Evolutionary conservation across 2,797 vertebrate species (phyloP).

Genomic region (Orestias chungarensis): DNA sequence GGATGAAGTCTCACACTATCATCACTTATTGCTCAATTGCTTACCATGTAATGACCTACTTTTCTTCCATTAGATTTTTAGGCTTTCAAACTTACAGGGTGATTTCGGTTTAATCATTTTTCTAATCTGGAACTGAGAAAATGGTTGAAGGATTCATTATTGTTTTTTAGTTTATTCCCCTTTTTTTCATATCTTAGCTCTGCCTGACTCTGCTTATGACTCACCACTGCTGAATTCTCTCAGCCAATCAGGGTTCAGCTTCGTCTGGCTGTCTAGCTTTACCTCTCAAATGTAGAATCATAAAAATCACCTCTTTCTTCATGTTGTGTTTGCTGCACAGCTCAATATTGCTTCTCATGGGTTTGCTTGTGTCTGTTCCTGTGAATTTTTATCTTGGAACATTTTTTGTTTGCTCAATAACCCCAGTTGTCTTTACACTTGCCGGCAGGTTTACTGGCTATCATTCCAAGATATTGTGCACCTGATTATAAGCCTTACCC

Average conservation of each 20-base stretch:
- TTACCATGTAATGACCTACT: slow-evolving; percentile 47
- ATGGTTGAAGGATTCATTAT: slow-evolving; percentile 23
- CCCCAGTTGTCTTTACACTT: slow-evolving; percentile 11
- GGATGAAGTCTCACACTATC: slow-evolving; percentile 19
- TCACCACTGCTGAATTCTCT: slow-evolving; percentile 76
- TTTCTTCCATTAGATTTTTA: slow-evolving; percentile 13
- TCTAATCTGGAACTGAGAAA: slow-evolving; percentile 1
- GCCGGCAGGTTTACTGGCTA: background rate
- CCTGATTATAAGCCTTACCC: too few relatives aligned
- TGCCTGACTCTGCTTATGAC: slow-evolving; percentile 63
- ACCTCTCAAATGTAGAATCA: slow-evolving; percentile 40
- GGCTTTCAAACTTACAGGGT: background rate
- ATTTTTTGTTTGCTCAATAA: background rate
- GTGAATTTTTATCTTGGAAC: background rate
- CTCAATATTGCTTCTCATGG: slow-evolving; percentile 19
- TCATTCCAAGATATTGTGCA: background rate
- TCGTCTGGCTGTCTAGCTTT: slow-evolving; percentile 28
- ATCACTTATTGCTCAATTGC: slow-evolving; percentile 18
- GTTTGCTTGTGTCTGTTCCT: slow-evolving; percentile 2
- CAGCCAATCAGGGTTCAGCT: slow-evolving; percentile 64
- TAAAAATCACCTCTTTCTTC: slow-evolving; percentile 36
- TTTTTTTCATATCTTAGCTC: slow-evolving; percentile 23
- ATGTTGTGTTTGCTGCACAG: slow-evolving; percentile 14
- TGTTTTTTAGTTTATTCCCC: slow-evolving; percentile 29
- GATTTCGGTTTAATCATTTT: background rate